Base-by-base conservation (phyloP, 1,140 invertebrate species). In the Nilaparvata lugens region DNA sequence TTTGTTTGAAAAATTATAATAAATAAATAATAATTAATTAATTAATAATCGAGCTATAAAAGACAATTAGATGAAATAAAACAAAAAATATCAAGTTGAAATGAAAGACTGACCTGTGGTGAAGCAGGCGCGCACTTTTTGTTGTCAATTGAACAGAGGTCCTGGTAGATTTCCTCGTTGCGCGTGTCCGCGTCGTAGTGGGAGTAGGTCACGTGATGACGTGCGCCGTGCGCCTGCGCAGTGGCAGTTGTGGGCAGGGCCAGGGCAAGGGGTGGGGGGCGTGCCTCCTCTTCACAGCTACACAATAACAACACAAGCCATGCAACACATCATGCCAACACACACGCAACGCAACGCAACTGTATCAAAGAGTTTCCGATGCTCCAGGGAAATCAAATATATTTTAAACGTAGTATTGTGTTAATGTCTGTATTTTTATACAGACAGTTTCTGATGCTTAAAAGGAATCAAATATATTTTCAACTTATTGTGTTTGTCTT, bases 121-220 rank as follows among this genome's bases (percentile, higher is more conserved):
- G 60, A 43, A 19, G 61, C 19, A 38, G 43, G n/a, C n/a, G n/a
- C 59, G 19, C 48, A 4, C 55, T 62, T 56, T 59, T 67, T 70
- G 59, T 67, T 70, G 59, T 73, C 68, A 58, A 87, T 79, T 64
- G 81, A 82, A 79, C 85, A 88, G 67, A 89, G 80, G 78, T 88
- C 86, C 72, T 88, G 85, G 78, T 89, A 89, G 73, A 89, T 86
- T 75, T 91, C 86, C 73, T 91, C 88, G 73, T 86, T 83, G 71
- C 80, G 78, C 61, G 81, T 80, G 67, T 82, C 79, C 64, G 79
- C 81, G 77, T 82, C 83, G 74, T 79, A 83, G 72, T 77, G 82
- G 63, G 81, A 78, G 69, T 85, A 85, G 65, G 82, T 82, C 63
- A 79, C 78, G 58, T 79, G 31, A 9, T 35, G 31, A 6, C 31